Percentiles rank a stretch among this genome's conserved stretches.
Conservation (phyloP, 2,888 invertebrate genomes). For the Ochropacha duplaris region DNA sequence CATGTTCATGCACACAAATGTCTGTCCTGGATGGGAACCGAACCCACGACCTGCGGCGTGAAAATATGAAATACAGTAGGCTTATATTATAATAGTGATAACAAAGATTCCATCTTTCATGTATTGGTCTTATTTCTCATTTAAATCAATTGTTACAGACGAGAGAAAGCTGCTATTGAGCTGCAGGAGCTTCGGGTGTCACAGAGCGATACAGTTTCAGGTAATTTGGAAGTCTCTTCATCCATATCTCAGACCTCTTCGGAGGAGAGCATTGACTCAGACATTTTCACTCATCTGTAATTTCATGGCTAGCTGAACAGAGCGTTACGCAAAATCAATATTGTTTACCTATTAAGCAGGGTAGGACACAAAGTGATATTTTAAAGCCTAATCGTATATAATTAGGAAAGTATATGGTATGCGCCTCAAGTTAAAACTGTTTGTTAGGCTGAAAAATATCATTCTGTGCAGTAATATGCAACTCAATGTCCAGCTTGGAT, state of each 20-base stretch:
- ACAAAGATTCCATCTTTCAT: too few relatives aligned
- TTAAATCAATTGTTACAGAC: constrained; percentile 56
- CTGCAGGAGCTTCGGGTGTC: constrained; percentile 76
- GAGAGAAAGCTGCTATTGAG: constrained; percentile 83
- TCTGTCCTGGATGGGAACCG: too few relatives aligned
- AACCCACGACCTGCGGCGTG: too few relatives aligned
- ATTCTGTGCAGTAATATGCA: neutral
- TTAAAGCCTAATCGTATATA: neutral
- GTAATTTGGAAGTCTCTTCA: constrained; percentile 79
- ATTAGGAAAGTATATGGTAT: too few relatives aligned
- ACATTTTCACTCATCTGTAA: constrained; percentile 71
- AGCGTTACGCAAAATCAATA: neutral
- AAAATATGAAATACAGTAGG: too few relatives aligned
- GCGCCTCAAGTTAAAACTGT: neutral
- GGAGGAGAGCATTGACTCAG: constrained; percentile 64
- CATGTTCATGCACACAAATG: too few relatives aligned
- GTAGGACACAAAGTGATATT: neutral
- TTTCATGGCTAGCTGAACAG: constrained; percentile 6
- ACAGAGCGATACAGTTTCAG: constrained; percentile 84
- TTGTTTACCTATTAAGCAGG: neutral
- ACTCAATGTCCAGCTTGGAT: neutral
- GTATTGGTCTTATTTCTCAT: too few relatives aligned
- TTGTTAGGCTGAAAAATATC: neutral
- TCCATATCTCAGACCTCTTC: constrained; percentile 79
- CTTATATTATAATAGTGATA: too few relatives aligned